Percentiles rank a stretch among this genome's conserved stretches.
These are phyloP conservation scores for Lemur catta DNA, from an alignment of 2,797 vertebrate species.

Conservation along the genomic window DNA sequence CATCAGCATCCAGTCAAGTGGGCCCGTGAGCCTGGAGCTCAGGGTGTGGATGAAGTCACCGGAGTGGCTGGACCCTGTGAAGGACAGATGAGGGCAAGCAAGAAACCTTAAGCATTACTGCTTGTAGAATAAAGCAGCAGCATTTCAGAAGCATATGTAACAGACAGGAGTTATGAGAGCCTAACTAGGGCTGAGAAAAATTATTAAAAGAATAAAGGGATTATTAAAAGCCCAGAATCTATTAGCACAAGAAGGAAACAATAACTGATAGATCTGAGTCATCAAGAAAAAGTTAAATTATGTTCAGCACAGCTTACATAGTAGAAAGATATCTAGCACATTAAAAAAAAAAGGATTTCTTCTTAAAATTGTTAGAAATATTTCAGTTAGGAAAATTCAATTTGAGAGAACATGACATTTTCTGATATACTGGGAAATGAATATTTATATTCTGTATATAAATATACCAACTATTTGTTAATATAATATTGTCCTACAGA, in stretches of 20 bases:
- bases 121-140: neutral
- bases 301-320: neutral
- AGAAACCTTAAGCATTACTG: neutral
- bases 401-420: neutral
- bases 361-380: neutral
- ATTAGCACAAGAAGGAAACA: neutral
- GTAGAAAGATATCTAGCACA: neutral
- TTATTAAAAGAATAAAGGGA: neutral
- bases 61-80: fast-evolving
- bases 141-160: neutral
- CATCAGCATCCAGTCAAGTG: neutral
- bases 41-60: neutral
- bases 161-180: neutral
- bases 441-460: neutral
- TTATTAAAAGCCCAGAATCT: neutral
- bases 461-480: neutral
- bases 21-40: neutral
- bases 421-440: neutral
- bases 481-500: neutral
- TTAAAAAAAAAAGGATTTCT: neutral
- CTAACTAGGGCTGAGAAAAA: neutral
- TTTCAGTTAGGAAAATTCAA: neutral
- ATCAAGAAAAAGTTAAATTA: neutral
- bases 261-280: neutral
- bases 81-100: neutral